Evolutionary conservation across 2,888 invertebrate species (phyloP), one percentile per base, ranked within the genome.

Genomic region (Sericinus montela): DNA sequence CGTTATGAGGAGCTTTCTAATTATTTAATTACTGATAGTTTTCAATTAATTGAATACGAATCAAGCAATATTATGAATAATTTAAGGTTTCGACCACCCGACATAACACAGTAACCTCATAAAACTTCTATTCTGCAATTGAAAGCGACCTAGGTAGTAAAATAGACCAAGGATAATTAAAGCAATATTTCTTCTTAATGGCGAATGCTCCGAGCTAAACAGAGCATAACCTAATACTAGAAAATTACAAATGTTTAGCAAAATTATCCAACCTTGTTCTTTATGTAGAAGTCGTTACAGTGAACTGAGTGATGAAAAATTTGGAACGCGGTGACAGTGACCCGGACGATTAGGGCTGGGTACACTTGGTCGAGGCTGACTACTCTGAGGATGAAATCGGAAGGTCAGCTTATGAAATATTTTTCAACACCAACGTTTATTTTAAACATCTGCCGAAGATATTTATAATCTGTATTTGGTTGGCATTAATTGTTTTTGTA

Each of bases 341-440:
- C 56, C 56, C 40, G 48, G 41, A 50, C 48, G 45, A 41, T 54
- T 51, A 52, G 57, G 51, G 52, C 50, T 49, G 42, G 53, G 51
- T 46, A 48, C 40, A 53, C 52, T 10, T 53, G 43, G 51, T 36
- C 58, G 54, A 60, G 59, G 59, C 41, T 48, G 58, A 45, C 59
- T 52, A 45, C 54, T 59, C 45, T 10, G 50, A 42, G 50, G 53
- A 42, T 47, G 51, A 52, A 54, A 48, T 49, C 53, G 16, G 53
- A 58, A 59, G 56, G 58, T 48, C 53, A 51, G 32, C 39, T 57
- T 55, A 47, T 52, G 52, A 54, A 54, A 57, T 40, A 3, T 25
- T 32, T 44, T 51, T 38, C 45, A 42, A 42, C 42, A 51, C 19
- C 19, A 3, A 2, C 3, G 19, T 19, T 5, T 5, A 19, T 19